Evolutionary conservation across 1,140 invertebrate genomes (phyloP).

Genomic region (Coptotermes formosanus): DNA sequence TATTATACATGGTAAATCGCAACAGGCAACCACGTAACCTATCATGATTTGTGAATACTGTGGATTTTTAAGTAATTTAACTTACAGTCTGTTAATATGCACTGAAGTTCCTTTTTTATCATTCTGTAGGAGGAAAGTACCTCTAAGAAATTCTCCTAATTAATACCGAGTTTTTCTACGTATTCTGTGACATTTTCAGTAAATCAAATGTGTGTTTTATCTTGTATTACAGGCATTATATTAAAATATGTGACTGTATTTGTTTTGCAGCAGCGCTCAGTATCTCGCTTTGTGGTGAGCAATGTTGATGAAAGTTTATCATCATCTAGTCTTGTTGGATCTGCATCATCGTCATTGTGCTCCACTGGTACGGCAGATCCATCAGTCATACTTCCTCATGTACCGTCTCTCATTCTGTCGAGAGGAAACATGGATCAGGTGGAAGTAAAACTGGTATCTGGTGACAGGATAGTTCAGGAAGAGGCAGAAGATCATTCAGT

Average conservation of each 20-base stretch:
- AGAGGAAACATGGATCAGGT: background rate
- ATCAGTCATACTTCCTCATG: background rate
- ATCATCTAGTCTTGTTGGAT: background rate
- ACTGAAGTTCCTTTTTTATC: too few species aligned
- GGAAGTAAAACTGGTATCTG: background rate
- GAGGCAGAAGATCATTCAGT: background rate
- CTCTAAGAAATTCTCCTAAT: too few species aligned
- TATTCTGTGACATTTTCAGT: too few species aligned
- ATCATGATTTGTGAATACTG: too few species aligned
- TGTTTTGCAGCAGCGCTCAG: slow-evolving; percentile 57
- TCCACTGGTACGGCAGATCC: background rate
- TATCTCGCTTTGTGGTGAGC: slow-evolving; percentile 77
- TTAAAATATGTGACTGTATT: slow-evolving; percentile 29
- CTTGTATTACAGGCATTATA: background rate
- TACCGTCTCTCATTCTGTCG: too few species aligned
- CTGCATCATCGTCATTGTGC: background rate
- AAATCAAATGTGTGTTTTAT: too few species aligned
- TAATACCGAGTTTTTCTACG: too few species aligned
- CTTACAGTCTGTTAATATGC: too few species aligned
- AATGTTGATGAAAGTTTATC: slow-evolving; percentile 57
- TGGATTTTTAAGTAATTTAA: too few species aligned
- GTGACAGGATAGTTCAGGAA: background rate
- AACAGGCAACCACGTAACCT: too few species aligned
- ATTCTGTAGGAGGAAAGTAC: too few species aligned
- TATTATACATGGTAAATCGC: too few species aligned